A percentile compares a stretch with the other conserved stretches of the same genome.
These are phyloP conservation scores for Callionymus lyra DNA, from an alignment of 2,113 vertebrate genomes.

Conservation along the genomic window DNA sequence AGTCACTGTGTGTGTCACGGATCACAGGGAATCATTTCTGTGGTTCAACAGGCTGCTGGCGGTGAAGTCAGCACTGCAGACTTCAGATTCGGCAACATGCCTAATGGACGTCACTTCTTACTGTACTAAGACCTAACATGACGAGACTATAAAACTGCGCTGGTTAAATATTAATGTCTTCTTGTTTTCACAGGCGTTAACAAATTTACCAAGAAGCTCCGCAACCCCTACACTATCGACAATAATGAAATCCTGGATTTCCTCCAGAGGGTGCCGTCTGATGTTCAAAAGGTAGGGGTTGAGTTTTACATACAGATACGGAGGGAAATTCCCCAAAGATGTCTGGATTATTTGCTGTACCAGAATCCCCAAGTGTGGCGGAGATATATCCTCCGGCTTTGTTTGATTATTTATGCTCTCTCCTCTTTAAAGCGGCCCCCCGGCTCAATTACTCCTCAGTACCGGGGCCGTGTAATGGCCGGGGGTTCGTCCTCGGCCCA, in stretches of 20 bases:
- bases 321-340: conserved; percentile 59
- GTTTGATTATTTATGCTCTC: conserved; percentile 69
- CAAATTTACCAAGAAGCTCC: conserved; percentile 96
- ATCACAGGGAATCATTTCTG: no score
- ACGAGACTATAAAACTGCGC: no score
- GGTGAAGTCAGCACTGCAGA: no score
- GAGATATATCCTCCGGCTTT: conserved; percentile 62
- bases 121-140: no score
- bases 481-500: conserved; percentile 46
- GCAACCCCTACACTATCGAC: conserved; percentile 86
- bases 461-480: conserved; percentile 30
- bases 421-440: conserved; percentile 47
- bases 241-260: conserved; percentile 92
- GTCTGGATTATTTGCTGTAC: conserved; percentile 60
- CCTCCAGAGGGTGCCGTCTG: conserved; percentile 93
- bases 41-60: no score
- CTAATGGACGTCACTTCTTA: no score
- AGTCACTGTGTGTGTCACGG: no score
- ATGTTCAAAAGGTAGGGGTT: conserved; percentile 92
- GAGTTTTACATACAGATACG: conserved; percentile 59
- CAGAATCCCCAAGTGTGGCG: conserved; percentile 62
- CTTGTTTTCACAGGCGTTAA: conserved; percentile 79
- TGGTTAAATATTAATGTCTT: conserved; percentile 42
- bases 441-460: conserved; percentile 61
- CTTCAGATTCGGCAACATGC: no score